Percentiles rank a stretch among this genome's conserved stretches.
Conservation (phyloP, 2,797 vertebrate genomes). For the Acestrorhynchus altus region DNA sequence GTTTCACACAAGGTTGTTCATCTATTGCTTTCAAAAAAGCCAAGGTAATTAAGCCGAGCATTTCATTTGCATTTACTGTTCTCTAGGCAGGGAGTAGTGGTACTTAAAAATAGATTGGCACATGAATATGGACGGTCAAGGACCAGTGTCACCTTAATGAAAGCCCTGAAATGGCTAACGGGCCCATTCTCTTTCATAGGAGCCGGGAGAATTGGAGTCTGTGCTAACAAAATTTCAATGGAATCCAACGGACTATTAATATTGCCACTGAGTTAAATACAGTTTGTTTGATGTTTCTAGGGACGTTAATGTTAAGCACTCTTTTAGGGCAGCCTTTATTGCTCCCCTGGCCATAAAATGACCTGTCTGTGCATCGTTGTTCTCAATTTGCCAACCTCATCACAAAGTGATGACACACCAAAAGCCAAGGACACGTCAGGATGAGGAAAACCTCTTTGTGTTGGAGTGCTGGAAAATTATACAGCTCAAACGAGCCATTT, state of each 20-base stretch:
- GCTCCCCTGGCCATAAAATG: constrained; percentile 23
- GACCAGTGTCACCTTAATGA: constrained; percentile 41
- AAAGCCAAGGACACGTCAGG: constrained; percentile 19
- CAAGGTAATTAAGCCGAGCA: constrained; percentile 60
- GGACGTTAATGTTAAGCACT: constrained; percentile 7
- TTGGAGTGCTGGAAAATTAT: background rate
- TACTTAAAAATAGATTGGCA: constrained; percentile 31
- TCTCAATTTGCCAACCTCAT: constrained; percentile 20
- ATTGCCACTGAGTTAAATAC: constrained; percentile 37
- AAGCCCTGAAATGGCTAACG: constrained; percentile 6
- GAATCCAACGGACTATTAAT: constrained; percentile 16
- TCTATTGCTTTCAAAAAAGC: constrained; percentile 65
- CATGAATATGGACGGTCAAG: constrained; percentile 25
- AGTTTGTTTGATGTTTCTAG: constrained; percentile 27
- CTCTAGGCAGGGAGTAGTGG: constrained; percentile 14
- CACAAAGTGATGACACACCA: background rate
- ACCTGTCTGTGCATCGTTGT: constrained; percentile 18
- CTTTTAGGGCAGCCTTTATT: constrained; percentile 7
- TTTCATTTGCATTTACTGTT: constrained; percentile 62
- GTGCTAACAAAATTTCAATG: constrained; percentile 12
- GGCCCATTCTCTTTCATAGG: background rate
- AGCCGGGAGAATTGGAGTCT: background rate
- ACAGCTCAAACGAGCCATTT: constrained; percentile 24
- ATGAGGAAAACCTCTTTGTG: background rate
- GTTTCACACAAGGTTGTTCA: constrained; percentile 65